Evolutionary conservation across 2,888 invertebrate species (phyloP), one percentile per base, ranked within the genome.

Genomic region (Cheiracanthium punctorium): DNA sequence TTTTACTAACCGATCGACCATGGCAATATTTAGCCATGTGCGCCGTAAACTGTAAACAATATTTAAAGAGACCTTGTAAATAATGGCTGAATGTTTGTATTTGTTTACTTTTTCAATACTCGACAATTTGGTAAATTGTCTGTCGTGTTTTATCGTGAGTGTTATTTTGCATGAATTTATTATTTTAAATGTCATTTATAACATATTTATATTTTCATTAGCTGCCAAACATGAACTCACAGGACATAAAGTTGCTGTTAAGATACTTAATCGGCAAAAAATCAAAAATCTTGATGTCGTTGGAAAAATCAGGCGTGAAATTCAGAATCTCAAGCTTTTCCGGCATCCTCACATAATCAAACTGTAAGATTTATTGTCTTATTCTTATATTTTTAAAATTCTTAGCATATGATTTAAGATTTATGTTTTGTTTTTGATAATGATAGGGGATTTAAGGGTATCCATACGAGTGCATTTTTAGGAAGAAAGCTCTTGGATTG

Each of bases 321-420:
- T 99, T 91, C 99, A 99, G 92, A 99, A 99, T 93, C 94, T 99
- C 43, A 99, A 99, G 91, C 94, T 99, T n/a, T 99, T 99, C 91
- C 94, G 99, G 89, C 99, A 99, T 93, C 99, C 99, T 4, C 99
- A 99, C 92, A 99, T 99, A 90, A 99, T 99, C 89, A 98, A 99
- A 93, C 92, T 99, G 93, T 99, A 92, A 92, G 92, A n/a, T n/a
- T 91, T 28, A 43, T 32, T 74, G 0, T 20, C 12, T 43, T 14
- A 20, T 2, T 28, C 33, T n/a, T 28, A 20, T 24, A 20, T 28
- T 10, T 17, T 64, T n/a, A 8, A n/a, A n/a, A n/a, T n/a, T n/a
- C n/a, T n/a, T n/a, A n/a, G n/a, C 20, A 0, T 52, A 52, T 12
- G n/a, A 52, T 52, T 12, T 1, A 52, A 4, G n/a, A 20, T 10